Evolutionary conservation across 2,888 invertebrate genomes (phyloP).

Genomic region (Amaurobius ferox): DNA sequence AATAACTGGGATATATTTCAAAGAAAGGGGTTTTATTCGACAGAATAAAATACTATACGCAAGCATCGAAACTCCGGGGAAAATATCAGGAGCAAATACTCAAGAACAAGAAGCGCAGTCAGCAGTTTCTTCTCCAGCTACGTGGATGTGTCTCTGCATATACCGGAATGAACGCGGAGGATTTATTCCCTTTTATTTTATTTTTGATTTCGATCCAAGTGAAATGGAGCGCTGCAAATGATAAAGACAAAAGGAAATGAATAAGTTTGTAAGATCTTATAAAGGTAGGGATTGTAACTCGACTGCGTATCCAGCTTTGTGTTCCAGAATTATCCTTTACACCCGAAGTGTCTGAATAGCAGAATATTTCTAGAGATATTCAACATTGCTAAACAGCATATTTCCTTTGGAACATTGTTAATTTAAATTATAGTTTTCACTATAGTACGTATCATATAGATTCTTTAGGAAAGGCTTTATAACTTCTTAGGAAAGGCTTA

Average conservation of each 20-base stretch:
- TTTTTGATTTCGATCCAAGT: background rate
- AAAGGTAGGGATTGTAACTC: no score
- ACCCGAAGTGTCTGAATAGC: no score
- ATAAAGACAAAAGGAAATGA: background rate
- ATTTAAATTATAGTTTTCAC: no score
- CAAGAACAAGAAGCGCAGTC: background rate
- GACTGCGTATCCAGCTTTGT: no score
- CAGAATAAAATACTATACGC: background rate
- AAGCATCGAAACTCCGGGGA: background rate
- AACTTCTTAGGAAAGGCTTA: no score
- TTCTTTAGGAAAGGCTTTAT: no score
- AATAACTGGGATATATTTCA: background rate
- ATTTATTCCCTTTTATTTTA: background rate
- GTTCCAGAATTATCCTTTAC: no score
- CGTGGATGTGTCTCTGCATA: background rate
- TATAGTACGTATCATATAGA: no score
- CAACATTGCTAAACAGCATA: no score
- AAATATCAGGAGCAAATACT: background rate
- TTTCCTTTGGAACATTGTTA: no score
- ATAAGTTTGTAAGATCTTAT: background rate
- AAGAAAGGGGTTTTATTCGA: background rate
- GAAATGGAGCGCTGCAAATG: background rate
- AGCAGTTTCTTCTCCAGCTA: background rate
- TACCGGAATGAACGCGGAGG: background rate
- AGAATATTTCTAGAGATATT: no score